Evolutionary conservation across 1,140 invertebrate species (phyloP), one percentile per base, ranked within the genome.

Genomic region (Zaprionus capensis): DNA sequence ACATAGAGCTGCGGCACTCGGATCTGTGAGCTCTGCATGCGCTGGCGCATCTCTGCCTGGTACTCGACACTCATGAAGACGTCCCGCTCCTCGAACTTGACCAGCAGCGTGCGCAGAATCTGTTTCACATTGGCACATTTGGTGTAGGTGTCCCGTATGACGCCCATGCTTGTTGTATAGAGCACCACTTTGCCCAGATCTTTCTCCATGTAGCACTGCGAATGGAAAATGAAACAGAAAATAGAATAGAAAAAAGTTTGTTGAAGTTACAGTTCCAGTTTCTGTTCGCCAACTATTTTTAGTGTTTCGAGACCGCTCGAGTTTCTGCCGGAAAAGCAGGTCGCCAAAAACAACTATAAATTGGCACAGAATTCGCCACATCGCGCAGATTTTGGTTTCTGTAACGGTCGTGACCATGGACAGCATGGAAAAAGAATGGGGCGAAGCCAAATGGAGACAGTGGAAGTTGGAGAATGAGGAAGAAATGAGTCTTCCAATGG

Each of bases 151-250:
- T 96, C 94, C 56, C 98, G 94, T 4, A 99, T 96, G 69, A 99
- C 97, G 61, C 97, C 97, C 96, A 99, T 97, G 20, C 97, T 97
- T 3, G 98, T 99, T 38, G 97, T 97, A 92, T 99, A 99, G 5
- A 99, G 94, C 0, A 99, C 97, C 6, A 99, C 96, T 94, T 97
- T 98, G 15, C 97, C 98, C 12, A 95, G 95, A 93, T 99, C 98
- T 92, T 96, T 96, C 85, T 97, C 95, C 93, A 96, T 96, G 94
- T 97, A 98, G 91, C 96, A 97, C 97, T 98, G 81, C n/a, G 65
- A 62, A 57, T 7, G 9, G 26, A 28, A 67, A 22, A 26, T 9
- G 34, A 62, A 41, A 17, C 17, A 56, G 58, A 49, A 56, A 61
- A 3, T 38, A 26, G 12, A 61, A 38, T 36, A 57, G 28, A 2